Percentiles rank a stretch among this genome's conserved stretches.
These are phyloP conservation scores for Tetraodon nigroviridis DNA, from an alignment of 2,113 vertebrate genomes.

Conservation along the genomic window DNA sequence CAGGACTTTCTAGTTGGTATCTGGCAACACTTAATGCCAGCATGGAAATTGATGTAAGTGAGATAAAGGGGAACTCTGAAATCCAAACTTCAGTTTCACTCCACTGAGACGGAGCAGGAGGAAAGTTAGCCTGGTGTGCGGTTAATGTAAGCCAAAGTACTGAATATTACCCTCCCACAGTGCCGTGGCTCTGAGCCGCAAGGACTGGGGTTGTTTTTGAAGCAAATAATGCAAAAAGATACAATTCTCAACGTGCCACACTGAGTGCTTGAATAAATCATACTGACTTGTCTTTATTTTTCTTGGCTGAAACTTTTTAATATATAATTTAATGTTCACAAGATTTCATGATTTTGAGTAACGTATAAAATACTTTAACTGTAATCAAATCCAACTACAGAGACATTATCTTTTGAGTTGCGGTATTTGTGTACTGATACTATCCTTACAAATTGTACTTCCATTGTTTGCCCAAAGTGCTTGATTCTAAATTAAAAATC, in stretches of 20 bases:
- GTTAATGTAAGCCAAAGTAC: conserved; percentile 74
- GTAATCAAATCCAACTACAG: conserved; percentile 36
- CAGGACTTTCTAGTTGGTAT: conserved; percentile 67
- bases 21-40: conserved; percentile 74
- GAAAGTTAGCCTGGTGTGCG: conserved; percentile 70
- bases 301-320: conserved; percentile 42
- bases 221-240: conserved; percentile 56
- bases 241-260: conserved; percentile 38
- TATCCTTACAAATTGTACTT: conserved; percentile 9
- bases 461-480: conserved; percentile 22
- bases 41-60: conserved; percentile 70
- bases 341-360: conserved; percentile 37
- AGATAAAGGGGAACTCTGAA: conserved; percentile 73
- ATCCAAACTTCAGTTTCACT: conserved; percentile 72
- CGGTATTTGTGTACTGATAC: conserved; percentile 23
- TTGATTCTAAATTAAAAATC: conserved; percentile 40
- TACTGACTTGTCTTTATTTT: conserved; percentile 43
- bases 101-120: conserved; percentile 69
- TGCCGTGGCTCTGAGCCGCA: conserved; percentile 55
- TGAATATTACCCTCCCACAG: conserved; percentile 73
- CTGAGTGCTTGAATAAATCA: conserved; percentile 62
- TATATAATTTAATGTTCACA: conserved; percentile 18
- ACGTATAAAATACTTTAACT: conserved; percentile 27
- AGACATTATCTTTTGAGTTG: conserved; percentile 31
- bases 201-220: conserved; percentile 58